Percentiles rank a stretch among this genome's conserved stretches.
phyloP scores from a whole-genome alignment of 2,797 vertebrate genomes.

The Orestias chungarensis region DNA sequence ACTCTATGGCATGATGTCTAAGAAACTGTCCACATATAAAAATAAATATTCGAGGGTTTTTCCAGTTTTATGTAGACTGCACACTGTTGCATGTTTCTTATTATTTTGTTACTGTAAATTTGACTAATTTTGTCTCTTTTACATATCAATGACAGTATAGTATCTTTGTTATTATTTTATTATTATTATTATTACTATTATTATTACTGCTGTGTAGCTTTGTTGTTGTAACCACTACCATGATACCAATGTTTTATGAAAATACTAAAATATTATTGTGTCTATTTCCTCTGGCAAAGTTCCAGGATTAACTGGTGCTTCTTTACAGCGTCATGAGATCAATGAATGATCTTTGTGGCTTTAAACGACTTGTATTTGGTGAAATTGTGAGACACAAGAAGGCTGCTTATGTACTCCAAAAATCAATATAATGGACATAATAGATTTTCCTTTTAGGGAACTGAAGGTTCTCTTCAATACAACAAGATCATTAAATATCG shows the following conservation, averaged over 20 bases:
- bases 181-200: background rate
- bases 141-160: too few relatives aligned
- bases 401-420: background rate
- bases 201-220: background rate
- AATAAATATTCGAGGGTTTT: background rate
- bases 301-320: background rate
- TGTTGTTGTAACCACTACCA: background rate
- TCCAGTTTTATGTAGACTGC: background rate
- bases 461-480: background rate
- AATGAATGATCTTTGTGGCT: background rate
- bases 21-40: background rate
- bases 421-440: background rate
- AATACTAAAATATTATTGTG: background rate
- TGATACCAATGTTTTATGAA: background rate
- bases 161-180: background rate
- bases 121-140: background rate
- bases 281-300: background rate
- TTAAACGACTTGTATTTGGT: background rate
- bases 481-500: background rate
- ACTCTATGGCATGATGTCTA: background rate
- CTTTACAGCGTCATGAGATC: background rate
- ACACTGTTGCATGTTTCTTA: background rate
- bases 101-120: background rate
- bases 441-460: background rate
- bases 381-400: background rate